Percentiles rank a stretch among this genome's conserved stretches.
Evolutionary conservation across 2,888 invertebrate species (phyloP).

Genomic region (Diabrotica balteata): DNA sequence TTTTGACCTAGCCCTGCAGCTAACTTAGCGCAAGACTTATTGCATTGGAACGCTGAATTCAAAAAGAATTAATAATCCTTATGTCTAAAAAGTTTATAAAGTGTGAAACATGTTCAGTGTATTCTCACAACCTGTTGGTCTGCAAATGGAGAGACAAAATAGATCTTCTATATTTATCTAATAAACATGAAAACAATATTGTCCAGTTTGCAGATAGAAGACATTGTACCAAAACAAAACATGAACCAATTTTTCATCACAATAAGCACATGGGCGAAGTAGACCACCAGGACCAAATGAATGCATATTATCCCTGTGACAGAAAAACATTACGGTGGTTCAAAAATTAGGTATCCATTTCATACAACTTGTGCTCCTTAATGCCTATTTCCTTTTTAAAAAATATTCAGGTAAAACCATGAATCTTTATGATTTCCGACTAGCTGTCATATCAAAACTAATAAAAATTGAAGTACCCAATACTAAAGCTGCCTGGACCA

Average conservation of each 20-base stretch:
- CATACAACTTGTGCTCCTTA: no score
- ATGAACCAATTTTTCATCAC: no score
- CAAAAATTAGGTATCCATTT: no score
- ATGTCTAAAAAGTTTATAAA: neutral
- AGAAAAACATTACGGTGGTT: constrained; percentile 27
- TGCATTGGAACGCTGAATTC: constrained; percentile 31
- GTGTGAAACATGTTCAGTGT: neutral
- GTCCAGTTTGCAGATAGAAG: no score
- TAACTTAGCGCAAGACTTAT: constrained; percentile 30
- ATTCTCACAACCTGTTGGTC: neutral
- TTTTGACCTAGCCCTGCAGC: neutral
- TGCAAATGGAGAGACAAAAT: constrained; percentile 7
- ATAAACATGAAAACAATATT: no score
- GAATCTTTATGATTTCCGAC: constrained; percentile 17
- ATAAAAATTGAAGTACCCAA: neutral
- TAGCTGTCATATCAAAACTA: neutral
- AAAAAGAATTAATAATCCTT: neutral
- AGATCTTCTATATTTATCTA: no score
- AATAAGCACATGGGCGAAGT: constrained; percentile 27
- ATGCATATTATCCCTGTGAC: constrained; percentile 22
- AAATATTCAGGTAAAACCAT: no score
- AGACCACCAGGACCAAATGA: constrained; percentile 21
- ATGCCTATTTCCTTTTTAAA: no score
- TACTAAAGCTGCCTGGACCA: no score
- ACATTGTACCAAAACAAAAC: no score